A percentile compares a stretch with the other conserved stretches of the same genome.
Evolutionary conservation across 2,888 invertebrate genomes (phyloP).

Genomic region (Encarsia formosa): DNA sequence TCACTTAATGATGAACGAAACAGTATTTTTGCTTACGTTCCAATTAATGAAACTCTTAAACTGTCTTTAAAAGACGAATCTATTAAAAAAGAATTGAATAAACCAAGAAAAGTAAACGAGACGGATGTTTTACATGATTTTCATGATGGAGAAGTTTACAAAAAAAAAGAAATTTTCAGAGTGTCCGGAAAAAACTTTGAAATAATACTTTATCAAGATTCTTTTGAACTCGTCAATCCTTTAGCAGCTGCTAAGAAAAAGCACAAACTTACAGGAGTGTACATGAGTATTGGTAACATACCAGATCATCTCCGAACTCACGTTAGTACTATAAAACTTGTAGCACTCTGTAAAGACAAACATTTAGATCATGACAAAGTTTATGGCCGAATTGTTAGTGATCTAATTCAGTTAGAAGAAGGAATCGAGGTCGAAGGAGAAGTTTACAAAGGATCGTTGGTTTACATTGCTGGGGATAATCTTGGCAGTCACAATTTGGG

Average conservation of each 20-base stretch:
- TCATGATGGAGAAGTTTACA: slow-evolving; percentile 15
- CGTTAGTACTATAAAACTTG: slow-evolving; percentile 35
- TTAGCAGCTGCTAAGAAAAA: slow-evolving; percentile 35
- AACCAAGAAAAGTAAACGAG: neutral
- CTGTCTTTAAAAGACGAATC: slow-evolving; percentile 7
- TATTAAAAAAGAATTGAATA: neutral
- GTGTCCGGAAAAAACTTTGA: slow-evolving; percentile 14
- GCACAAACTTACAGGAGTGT: slow-evolving; percentile 37
- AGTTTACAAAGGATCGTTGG: slow-evolving; percentile 27
- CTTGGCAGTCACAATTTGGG: slow-evolving; percentile 34
- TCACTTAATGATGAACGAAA: slow-evolving; percentile 3
- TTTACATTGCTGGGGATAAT: slow-evolving; percentile 28
- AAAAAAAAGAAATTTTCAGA: slow-evolving; percentile 12
- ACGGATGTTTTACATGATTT: slow-evolving; percentile 10
- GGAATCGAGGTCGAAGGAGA: slow-evolving; percentile 1
- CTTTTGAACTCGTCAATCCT: slow-evolving; percentile 38
- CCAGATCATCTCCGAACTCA: slow-evolving; percentile 30
- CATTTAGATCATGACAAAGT: slow-evolving; percentile 32
- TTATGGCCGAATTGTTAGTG: slow-evolving; percentile 29
- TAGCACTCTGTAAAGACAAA: slow-evolving; percentile 34
- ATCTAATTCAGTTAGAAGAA: slow-evolving; percentile 31
- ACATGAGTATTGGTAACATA: slow-evolving; percentile 36
- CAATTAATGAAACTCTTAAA: slow-evolving; percentile 10
- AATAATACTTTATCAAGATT: slow-evolving; percentile 38
- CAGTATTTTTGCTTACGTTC: slow-evolving; percentile 13